Conservation (phyloP, 2,888 invertebrate species). For the Acrobasis consociella region DNA sequence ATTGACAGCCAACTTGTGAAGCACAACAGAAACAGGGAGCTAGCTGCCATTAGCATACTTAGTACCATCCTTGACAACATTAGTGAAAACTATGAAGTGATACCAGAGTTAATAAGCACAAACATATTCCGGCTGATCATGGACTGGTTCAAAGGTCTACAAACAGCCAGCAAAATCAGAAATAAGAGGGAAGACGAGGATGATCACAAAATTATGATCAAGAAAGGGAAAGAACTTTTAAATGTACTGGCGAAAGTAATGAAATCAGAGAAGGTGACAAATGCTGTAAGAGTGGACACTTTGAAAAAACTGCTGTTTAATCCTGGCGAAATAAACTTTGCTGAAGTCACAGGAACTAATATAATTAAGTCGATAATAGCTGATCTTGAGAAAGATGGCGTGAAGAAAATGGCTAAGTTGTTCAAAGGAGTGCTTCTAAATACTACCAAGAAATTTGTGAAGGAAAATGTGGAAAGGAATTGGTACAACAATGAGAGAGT, state of each 20-base stretch:
- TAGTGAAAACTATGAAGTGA: constrained; percentile 63
- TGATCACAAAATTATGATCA: constrained; percentile 77
- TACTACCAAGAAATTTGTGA: constrained; percentile 76
- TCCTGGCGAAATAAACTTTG: constrained; percentile 88
- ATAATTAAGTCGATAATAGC: constrained; percentile 85
- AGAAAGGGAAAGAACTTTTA: constrained; percentile 81
- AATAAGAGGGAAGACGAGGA: constrained; percentile 73
- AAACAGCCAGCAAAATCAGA: constrained; percentile 82
- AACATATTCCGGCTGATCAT: constrained; percentile 86
- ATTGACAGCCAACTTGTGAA: constrained; percentile 70
- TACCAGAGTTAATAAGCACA: constrained; percentile 84
- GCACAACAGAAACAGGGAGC: constrained; percentile 83
- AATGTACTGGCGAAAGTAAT: constrained; percentile 75
- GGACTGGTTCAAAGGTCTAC: constrained; percentile 83
- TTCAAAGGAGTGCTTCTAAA: constrained; percentile 85
- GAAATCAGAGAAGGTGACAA: constrained; percentile 71
- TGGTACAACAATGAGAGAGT: constrained; percentile 88
- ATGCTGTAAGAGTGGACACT: constrained; percentile 80
- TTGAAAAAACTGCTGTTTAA: constrained; percentile 85
- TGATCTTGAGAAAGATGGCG: constrained; percentile 82
- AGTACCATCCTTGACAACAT: constrained; percentile 79
- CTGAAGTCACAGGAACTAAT: constrained; percentile 86
- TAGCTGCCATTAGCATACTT: constrained; percentile 83
- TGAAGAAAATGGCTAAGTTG: constrained; percentile 84
- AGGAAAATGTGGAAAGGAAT: constrained; percentile 73